These are phyloP conservation scores for Philopotamus ludificatus DNA, from an alignment of 1,140 invertebrate genomes.

Conservation along the genomic window DNA sequence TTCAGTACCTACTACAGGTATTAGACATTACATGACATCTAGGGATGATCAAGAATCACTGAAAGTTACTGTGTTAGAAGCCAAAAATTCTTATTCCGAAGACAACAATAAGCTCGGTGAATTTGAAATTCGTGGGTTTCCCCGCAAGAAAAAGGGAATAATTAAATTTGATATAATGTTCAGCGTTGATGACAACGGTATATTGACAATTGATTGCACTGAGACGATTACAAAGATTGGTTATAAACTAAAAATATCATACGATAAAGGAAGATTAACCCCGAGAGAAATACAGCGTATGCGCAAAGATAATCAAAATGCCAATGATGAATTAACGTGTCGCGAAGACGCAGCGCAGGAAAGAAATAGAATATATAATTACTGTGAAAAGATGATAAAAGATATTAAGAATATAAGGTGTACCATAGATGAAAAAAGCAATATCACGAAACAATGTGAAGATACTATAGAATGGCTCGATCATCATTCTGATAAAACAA, in stretches of 20 bases:
- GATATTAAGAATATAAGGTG: too few relatives aligned
- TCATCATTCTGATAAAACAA: too few relatives aligned
- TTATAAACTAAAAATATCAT: constrained; percentile 59
- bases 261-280: constrained; percentile 59
- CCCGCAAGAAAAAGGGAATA: constrained; percentile 57
- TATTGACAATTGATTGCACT: constrained; percentile 62
- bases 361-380: too few relatives aligned
- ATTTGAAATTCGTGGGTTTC: constrained; percentile 62
- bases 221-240: constrained; percentile 56
- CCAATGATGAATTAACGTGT: too few relatives aligned
- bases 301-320: too few relatives aligned
- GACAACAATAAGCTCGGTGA: constrained; percentile 78
- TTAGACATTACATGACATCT: constrained; percentile 65
- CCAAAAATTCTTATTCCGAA: constrained; percentile 74
- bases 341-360: too few relatives aligned
- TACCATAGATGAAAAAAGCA: too few relatives aligned
- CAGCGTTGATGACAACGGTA: constrained; percentile 67
- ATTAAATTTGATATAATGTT: constrained; percentile 68
- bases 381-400: too few relatives aligned
- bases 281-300: constrained; percentile 62
- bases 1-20: constrained; percentile 64
- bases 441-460: too few relatives aligned
- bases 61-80: constrained; percentile 73
- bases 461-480: too few relatives aligned
- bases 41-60: constrained; percentile 72